These are phyloP conservation scores for Salminus brasiliensis DNA, from an alignment of 2,113 vertebrate genomes.

Conservation along the genomic window DNA sequence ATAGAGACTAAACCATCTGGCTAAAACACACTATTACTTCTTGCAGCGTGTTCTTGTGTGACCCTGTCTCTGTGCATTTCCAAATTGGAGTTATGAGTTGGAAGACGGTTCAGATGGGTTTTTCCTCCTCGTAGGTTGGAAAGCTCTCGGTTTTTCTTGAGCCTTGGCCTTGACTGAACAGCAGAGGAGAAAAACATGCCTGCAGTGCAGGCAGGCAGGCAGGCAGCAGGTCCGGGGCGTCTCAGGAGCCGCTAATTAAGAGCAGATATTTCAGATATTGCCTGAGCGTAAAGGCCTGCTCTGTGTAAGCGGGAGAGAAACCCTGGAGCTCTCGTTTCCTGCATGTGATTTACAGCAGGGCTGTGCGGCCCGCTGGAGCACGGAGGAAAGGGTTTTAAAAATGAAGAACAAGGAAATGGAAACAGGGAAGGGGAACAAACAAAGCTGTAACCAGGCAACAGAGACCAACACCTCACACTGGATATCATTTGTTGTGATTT, in stretches of 20 bases:
- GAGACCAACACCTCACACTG: slow-evolving; percentile 21
- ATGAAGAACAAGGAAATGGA: slow-evolving; percentile 18
- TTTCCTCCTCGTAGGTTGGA: too few relatives aligned
- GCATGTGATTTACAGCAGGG: slow-evolving; percentile 16
- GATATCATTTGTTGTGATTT: slow-evolving; percentile 40
- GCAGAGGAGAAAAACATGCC: not conserved
- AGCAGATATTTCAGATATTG: not conserved
- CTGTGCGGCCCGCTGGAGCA: not conserved
- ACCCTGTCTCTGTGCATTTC: too few relatives aligned
- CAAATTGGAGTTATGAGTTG: too few relatives aligned
- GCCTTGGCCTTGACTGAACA: too few relatives aligned
- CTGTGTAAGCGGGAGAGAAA: not conserved
- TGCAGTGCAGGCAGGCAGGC: not conserved
- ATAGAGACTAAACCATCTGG: too few relatives aligned
- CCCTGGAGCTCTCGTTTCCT: slow-evolving; percentile 10
- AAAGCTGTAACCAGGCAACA: slow-evolving; percentile 40
- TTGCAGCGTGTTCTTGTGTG: too few relatives aligned
- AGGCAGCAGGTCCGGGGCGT: not conserved
- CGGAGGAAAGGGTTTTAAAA: slow-evolving; percentile 25
- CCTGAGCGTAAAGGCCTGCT: not conserved
- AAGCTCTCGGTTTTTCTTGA: too few relatives aligned
- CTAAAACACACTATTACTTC: too few relatives aligned
- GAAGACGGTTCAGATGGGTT: too few relatives aligned
- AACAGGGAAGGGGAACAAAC: not conserved
- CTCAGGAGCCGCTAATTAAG: not conserved